Conservation (phyloP, 2,888 invertebrate genomes). For the Acleris holmiana region DNA sequence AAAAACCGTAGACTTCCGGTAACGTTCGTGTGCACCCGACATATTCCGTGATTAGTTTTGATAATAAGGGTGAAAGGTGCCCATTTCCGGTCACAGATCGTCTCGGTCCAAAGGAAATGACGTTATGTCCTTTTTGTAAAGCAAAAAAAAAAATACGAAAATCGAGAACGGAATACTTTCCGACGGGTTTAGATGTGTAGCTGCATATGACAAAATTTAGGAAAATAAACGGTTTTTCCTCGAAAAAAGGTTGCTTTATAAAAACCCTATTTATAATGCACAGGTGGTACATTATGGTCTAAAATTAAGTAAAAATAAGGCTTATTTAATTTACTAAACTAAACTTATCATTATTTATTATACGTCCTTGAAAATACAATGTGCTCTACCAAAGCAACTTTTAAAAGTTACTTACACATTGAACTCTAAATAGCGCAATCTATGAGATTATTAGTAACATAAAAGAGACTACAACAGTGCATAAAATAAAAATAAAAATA, state of each 20-base stretch:
- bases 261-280: too few relatives aligned
- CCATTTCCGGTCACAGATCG: conserved; percentile 34
- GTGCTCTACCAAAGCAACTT: too few relatives aligned
- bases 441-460: too few relatives aligned
- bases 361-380: too few relatives aligned
- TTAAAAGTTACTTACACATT: too few relatives aligned
- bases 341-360: too few relatives aligned
- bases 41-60: conserved; percentile 36
- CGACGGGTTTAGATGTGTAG: conserved; percentile 1
- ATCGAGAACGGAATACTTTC: conserved; percentile 15
- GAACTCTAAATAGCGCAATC: too few relatives aligned
- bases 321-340: too few relatives aligned
- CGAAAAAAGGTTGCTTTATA: too few relatives aligned
- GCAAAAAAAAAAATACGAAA: conserved; percentile 28
- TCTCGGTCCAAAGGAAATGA: conserved; percentile 33
- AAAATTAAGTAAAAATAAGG: too few relatives aligned
- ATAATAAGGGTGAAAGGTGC: conserved; percentile 33
- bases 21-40: conserved; percentile 3
- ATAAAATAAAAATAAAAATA: background rate
- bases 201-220: conserved; percentile 1
- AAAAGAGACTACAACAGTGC: too few relatives aligned
- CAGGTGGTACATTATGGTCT: too few relatives aligned
- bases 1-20: background rate
- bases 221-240: background rate
- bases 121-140: conserved; percentile 32